These are phyloP conservation scores for Scaptomyza hsui DNA, from an alignment of 1,140 invertebrate genomes.

Conservation along the genomic window DNA sequence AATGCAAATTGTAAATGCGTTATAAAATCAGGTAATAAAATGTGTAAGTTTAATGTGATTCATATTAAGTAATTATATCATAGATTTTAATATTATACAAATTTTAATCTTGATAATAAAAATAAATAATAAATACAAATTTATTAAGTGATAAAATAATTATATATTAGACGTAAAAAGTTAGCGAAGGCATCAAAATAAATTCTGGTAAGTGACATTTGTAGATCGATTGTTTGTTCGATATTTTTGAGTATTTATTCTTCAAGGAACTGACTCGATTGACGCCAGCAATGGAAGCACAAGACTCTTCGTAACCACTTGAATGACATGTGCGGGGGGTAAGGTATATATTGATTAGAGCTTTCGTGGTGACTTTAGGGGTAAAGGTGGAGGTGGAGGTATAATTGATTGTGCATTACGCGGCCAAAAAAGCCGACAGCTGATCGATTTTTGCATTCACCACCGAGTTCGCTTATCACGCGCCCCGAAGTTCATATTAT, in stretches of 20 bases:
- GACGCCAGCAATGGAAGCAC: constrained; percentile 23
- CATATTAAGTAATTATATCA: too few species aligned
- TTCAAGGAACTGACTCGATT: constrained; percentile 9
- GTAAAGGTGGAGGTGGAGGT: constrained; percentile 45
- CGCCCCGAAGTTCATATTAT: not conserved
- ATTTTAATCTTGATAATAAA: too few species aligned
- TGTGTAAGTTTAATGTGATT: too few species aligned
- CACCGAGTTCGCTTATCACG: constrained; percentile 26
- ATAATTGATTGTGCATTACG: constrained; percentile 74
- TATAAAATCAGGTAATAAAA: too few species aligned
- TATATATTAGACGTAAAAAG: too few species aligned
- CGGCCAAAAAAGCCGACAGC: constrained; percentile 56
- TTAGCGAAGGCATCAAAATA: not conserved
- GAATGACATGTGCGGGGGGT: constrained; percentile 18
- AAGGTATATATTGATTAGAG: constrained; percentile 64
- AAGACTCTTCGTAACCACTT: constrained; percentile 25
- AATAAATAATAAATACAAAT: too few species aligned
- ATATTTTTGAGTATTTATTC: constrained; percentile 10
- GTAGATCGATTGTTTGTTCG: constrained; percentile 23
- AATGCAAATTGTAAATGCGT: too few species aligned
- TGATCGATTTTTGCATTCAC: constrained; percentile 79
- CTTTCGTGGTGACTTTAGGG: constrained; percentile 59
- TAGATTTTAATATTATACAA: too few species aligned
- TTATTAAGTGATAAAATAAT: too few species aligned
- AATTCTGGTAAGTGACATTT: not conserved